phyloP scores from a whole-genome alignment of 2,888 invertebrate species.

The Rutpela maculata region DNA sequence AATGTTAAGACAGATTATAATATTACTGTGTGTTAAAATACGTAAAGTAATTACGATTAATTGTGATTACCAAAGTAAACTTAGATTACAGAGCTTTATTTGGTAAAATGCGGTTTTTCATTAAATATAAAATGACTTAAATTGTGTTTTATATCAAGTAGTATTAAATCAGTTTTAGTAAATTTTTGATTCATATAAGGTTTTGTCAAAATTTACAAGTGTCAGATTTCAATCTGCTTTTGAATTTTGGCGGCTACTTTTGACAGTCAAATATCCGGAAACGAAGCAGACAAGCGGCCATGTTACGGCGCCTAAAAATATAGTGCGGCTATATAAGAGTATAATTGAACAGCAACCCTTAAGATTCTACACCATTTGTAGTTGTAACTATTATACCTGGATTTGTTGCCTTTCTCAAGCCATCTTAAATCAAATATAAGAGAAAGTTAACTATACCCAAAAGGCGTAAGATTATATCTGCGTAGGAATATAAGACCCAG shows the following conservation, averaged over 20 bases:
- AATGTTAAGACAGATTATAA: too few relatives aligned
- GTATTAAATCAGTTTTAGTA: constrained; percentile 24
- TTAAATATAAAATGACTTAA: not conserved
- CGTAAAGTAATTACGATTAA: too few relatives aligned
- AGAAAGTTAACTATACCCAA: not conserved
- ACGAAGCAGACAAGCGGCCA: constrained; percentile 52
- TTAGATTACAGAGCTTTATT: too few relatives aligned
- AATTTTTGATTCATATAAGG: constrained; percentile 21
- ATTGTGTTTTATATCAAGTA: constrained; percentile 27
- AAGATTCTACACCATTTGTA: constrained; percentile 3
- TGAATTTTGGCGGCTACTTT: constrained; percentile 60
- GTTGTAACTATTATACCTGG: constrained; percentile 10
- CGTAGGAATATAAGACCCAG: constrained; percentile 74
- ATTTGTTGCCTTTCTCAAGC: not conserved
- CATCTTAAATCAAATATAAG: not conserved
- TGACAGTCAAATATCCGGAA: constrained; percentile 61
- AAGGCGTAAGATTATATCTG: constrained; percentile 48
- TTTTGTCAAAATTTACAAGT: constrained; percentile 58
- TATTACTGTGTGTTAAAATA: too few relatives aligned
- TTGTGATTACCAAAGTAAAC: too few relatives aligned
- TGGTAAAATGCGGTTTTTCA: too few relatives aligned
- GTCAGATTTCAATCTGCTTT: constrained; percentile 53
- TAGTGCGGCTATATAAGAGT: constrained; percentile 46
- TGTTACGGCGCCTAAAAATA: constrained; percentile 58
- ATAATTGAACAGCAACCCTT: constrained; percentile 4